Base-by-base conservation (phyloP, 2,888 invertebrate genomes). In the Stenodema calcarata region DNA sequence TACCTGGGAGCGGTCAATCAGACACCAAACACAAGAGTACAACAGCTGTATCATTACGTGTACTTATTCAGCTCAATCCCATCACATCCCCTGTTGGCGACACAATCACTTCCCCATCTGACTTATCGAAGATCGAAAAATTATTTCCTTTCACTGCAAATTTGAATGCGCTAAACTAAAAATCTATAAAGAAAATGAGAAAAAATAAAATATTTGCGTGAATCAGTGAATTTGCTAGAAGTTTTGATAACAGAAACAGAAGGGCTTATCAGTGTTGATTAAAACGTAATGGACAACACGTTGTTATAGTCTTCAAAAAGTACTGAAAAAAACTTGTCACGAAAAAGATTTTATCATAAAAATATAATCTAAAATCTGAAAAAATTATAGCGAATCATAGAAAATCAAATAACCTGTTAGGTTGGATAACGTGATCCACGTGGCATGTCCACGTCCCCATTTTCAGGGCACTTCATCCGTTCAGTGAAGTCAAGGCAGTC, bases 11-110 rank as follows among this genome's bases (percentile, higher is more conserved):
- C 50, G 62, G 62, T 11, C 62, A 23, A 62, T 62, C 62, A 27
- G 23, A 23, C 62, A 27, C 23, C 62, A 23, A 62, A 62, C 35
- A 30, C 9, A 16, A 35, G 18, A 73, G 18, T 23, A 82, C 27
- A 47, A 80, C 82, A 82, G 82, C 82, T 82, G 82, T 62, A 82
- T 82, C 82, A 82, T 82, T 82, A 82, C 82, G 82, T 82, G 82
- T 82, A 28, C 80, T 78, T n/a, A 44, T 78, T 44, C 78, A 44
- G 44, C 18, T 23, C 3, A 78, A 35, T 30, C 28, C 41, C 73
- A 35, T 73, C 35, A 41, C 35, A 28, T 18, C 28, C 1, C 73
- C 62, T 1, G 18, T 62, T 18, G 9, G 62, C 23, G 23, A 23
- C 23, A 11, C 62, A 23, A 62, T 16, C 2, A n/a, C 62, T 62